Base-by-base conservation (phyloP, 2,888 invertebrate genomes). In the Noctua janthe region DNA sequence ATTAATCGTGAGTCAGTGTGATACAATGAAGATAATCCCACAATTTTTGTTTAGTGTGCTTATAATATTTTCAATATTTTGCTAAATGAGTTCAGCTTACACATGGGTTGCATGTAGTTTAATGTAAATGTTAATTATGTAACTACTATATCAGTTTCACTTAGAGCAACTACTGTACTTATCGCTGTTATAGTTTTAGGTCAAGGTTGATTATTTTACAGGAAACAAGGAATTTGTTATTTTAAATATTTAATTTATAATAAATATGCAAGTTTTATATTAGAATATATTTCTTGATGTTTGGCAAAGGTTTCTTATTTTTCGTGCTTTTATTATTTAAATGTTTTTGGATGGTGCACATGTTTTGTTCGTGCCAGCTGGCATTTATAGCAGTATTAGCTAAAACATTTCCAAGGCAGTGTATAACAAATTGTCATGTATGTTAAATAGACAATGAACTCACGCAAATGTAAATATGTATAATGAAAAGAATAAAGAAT, bases 341-440 rank as follows among this genome's bases (percentile, higher is more conserved):
- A 73, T 81, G 62, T 72, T 78, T 20, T 80, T 67, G 78, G 62
- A 71, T 66, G 82, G 79, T 72, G 85, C 78, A 81, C n/a, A 23
- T 49, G 15, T 66, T 73, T 74, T 54, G 35, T 80, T 70, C 73
- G 78, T 66, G 78, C 83, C 70, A 71, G 29, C 71, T 86, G 81
- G 91, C 91, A 86, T 90, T 87, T 86, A 84, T 85, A 81, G 82
- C 91, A 90, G 90, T 90, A 90, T 90, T 90, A 90, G 74, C 72
- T 78, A 76, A 82, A 74, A 87, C 85, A 86, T 89, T 89, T 82
- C 88, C 88, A 87, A 73, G 39, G 47, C 74, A 84, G 71, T 74
- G 77, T 59, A 72, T 73, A 70, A 76, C 66, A 75, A 77, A 82
- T 77, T 77, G 67, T 74, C 62, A 73, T 23, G 71, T 80, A 69